Evolutionary conservation across 2,888 invertebrate species (phyloP), one percentile per base, ranked within the genome.

Genomic region (Nowickia ferox): DNA sequence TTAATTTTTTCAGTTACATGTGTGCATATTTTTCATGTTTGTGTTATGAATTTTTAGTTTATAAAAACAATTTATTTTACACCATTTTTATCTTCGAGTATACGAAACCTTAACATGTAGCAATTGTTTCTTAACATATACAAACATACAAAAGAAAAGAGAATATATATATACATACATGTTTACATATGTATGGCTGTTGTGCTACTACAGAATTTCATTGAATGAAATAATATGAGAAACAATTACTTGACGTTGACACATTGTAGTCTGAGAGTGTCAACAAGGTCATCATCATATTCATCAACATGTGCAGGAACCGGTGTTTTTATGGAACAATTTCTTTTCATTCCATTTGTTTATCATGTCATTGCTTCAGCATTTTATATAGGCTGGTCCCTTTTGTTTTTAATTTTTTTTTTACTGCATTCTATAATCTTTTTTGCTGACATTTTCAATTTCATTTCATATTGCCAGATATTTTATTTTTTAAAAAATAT

Each of bases 221-320:
- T 63, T 59, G 55, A 74, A 78, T 44, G 30, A 59, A 77, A 63
- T n/a, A 69, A 75, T 71, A 76, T 75, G 55, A 74, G 51, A 81
- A 81, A 74, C 55, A 86, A 82, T 79, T 75, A 71, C 78, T 86
- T 66, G 78, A 79, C 74, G 82, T 82, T 85, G 78, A 78, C 82
- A 83, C 79, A 83, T 83, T 83, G 79, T 86, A 76, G 75, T 77
- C 80, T 69, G 65, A 59, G 46, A 74, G 59, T 66, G 79, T 74
- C 83, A 83, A 76, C 83, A 83, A 86, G 71, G 82, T 83, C 83
- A 80, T 78, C 55, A 69, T 86, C 79, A 79, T 79, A 76, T 76
- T 55, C 65, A 76, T 79, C 65, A 78, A 77, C 77, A 53, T 53
- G 15, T 55, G 4, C 44, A 65, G n/a, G 46, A 65, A 55, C 57